Conservation (phyloP, 2,888 invertebrate genomes). For the Trissolcus brochymenae region DNA sequence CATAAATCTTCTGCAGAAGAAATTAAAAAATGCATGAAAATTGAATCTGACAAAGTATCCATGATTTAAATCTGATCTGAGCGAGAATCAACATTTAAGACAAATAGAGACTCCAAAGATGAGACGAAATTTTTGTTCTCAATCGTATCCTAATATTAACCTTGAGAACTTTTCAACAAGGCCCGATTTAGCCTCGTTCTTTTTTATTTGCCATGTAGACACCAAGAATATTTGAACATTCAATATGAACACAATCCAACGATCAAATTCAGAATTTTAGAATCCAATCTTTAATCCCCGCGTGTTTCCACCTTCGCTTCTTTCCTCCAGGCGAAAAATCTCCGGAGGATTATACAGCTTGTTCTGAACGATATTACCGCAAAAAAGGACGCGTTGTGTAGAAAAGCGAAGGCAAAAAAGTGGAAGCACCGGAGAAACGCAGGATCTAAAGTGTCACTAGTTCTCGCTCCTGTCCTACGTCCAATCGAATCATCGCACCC, state of each 20-base stretch:
- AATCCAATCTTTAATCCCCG: slow-evolving; percentile 28
- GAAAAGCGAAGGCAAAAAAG: slow-evolving; percentile 24
- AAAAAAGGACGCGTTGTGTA: slow-evolving; percentile 21
- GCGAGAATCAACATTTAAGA: no score
- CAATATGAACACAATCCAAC: slow-evolving; percentile 26
- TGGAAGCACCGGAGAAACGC: background rate
- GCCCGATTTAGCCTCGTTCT: slow-evolving; percentile 14
- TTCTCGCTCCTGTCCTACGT: slow-evolving; percentile 51
- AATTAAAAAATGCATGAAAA: background rate
- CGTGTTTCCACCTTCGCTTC: slow-evolving; percentile 12
- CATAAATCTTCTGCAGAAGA: slow-evolving; percentile 13
- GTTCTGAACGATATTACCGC: slow-evolving; percentile 30
- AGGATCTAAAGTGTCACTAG: slow-evolving; percentile 31
- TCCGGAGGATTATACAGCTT: slow-evolving; percentile 32
- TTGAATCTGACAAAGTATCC: background rate
- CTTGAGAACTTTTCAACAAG: no score
- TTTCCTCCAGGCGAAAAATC: slow-evolving; percentile 11
- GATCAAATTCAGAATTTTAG: slow-evolving; percentile 33
- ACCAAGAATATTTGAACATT: slow-evolving; percentile 31
- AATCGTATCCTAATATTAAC: no score
- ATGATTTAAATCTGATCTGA: no score
- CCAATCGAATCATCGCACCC: slow-evolving; percentile 73
- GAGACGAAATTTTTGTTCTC: no score
- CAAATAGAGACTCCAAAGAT: no score
- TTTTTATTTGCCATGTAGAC: slow-evolving; percentile 28